Conservation (phyloP, 2,888 invertebrate genomes). For the Fragum fragum region DNA sequence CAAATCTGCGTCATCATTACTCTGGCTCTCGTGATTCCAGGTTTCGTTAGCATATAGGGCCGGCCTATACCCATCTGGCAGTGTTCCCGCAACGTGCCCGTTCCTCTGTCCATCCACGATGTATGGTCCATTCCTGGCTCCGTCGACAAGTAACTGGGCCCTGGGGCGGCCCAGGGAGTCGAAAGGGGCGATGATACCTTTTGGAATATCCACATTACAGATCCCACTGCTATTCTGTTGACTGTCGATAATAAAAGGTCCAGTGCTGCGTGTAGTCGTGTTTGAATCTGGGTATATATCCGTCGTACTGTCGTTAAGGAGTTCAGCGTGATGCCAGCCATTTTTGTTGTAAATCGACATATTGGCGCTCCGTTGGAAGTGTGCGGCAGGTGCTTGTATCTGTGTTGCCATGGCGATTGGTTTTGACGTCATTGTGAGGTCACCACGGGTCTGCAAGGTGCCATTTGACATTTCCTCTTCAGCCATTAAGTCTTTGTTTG, state of each 20-base stretch:
- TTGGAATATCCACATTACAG: constrained; percentile 14
- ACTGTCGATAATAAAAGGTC: constrained; percentile 53
- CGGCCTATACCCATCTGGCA: not conserved
- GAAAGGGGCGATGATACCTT: constrained; percentile 10
- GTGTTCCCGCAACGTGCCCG: not conserved
- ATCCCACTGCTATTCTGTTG: not conserved
- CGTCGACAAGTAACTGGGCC: constrained; percentile 38
- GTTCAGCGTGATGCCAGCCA: constrained; percentile 55
- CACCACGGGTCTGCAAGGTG: constrained; percentile 25
- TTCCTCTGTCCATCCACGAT: constrained; percentile 49
- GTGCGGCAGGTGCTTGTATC: constrained; percentile 9
- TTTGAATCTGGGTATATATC: constrained; percentile 57
- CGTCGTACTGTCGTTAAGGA: constrained; percentile 43
- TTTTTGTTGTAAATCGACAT: constrained; percentile 58
- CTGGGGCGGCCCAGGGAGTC: constrained; percentile 28
- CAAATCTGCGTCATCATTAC: constrained; percentile 51
- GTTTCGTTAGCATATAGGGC: constrained; percentile 50
- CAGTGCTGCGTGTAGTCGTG: constrained; percentile 56
- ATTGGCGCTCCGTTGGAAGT: constrained; percentile 32
- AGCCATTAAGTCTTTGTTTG: constrained; percentile 46
- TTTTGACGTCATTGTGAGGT: constrained; percentile 26
- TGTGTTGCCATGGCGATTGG: constrained; percentile 13
- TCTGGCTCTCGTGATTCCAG: constrained; percentile 48
- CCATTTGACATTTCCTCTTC: constrained; percentile 29
- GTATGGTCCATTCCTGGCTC: constrained; percentile 46